A percentile compares a stretch with the other conserved stretches of the same genome.
Evolutionary conservation across 2,888 invertebrate genomes (phyloP).

Genomic region (Drosophila siamana): DNA sequence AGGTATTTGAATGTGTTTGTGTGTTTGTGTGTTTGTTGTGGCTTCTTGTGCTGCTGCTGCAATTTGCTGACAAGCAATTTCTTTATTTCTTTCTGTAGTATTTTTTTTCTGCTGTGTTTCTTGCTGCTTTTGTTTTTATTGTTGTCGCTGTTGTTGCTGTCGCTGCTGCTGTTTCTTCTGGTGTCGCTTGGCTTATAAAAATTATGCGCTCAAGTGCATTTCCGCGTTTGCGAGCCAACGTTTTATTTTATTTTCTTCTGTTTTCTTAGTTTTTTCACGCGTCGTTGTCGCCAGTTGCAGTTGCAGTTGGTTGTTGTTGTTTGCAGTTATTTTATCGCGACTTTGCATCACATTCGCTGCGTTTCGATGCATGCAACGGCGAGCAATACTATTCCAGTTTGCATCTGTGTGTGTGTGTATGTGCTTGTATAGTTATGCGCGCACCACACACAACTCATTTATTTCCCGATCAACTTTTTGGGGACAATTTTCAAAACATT

Average conservation of each 20-base stretch:
- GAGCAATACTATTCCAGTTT: slow-evolving; percentile 19
- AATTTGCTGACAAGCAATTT: slow-evolving; percentile 67
- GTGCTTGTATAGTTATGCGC: slow-evolving; percentile 6
- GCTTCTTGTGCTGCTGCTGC: slow-evolving; percentile 50
- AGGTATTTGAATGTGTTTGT: slow-evolving; percentile 42
- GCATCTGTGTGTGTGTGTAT: slow-evolving; percentile 1
- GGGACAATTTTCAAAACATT: slow-evolving; percentile 5
- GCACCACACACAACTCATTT: slow-evolving; percentile 10
- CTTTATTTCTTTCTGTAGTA: slow-evolving; percentile 30
- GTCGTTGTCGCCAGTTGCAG: slow-evolving; percentile 49
- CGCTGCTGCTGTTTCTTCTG: slow-evolving; percentile 26
- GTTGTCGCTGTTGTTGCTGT: slow-evolving; percentile 27
- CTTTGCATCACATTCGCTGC: slow-evolving; percentile 63
- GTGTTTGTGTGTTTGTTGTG: slow-evolving; percentile 47
- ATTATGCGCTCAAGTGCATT: slow-evolving; percentile 79
- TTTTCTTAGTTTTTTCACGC: slow-evolving; percentile 55
- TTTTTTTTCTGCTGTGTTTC: slow-evolving; percentile 19
- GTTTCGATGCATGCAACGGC: slow-evolving; percentile 41
- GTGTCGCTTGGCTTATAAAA: slow-evolving; percentile 70
- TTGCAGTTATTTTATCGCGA: slow-evolving; percentile 52
- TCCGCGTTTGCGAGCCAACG: slow-evolving; percentile 66
- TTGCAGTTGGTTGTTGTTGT: slow-evolving; percentile 28
- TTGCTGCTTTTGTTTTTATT: slow-evolving; percentile 37
- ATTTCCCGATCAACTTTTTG: background rate
- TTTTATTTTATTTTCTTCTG: slow-evolving; percentile 39